Evolutionary conservation across 2,797 vertebrate genomes (phyloP).

Genomic region (Emydoidea blandingii): DNA sequence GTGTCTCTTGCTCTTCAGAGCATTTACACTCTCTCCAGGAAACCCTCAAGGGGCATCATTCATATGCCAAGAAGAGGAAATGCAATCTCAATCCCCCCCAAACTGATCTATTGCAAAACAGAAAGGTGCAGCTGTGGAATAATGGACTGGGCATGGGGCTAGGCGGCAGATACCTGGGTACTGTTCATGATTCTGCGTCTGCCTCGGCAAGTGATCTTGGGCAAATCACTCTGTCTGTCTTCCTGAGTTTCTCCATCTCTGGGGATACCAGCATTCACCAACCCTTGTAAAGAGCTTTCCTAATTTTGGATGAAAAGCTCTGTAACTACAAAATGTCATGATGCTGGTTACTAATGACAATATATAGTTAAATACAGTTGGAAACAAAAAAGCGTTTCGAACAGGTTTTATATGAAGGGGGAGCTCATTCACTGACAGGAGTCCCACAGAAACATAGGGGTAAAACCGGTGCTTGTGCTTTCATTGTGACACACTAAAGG

Average conservation of each 20-base stretch:
- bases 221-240: not conserved
- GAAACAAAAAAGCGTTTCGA: not conserved
- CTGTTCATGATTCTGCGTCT: not conserved
- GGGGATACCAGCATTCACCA: not conserved
- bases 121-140: not conserved
- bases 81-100: not conserved
- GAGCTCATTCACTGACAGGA: not conserved
- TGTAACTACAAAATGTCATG: not conserved
- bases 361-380: not conserved
- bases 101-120: not conserved
- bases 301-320: not conserved
- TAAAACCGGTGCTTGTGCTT: not conserved
- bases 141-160: not conserved
- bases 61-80: not conserved
- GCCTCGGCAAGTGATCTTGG: not conserved
- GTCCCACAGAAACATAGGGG: accelerated
- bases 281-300: slow-evolving; percentile 1
- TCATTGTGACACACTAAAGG: not conserved
- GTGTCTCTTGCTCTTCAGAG: not conserved
- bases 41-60: not conserved
- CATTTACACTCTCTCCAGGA: not conserved
- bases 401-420: not conserved
- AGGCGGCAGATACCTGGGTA: not conserved
- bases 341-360: slow-evolving; percentile 12
- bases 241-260: not conserved